Evolutionary conservation across 1,140 invertebrate genomes (phyloP).

Genomic region (Plectrocnemia conspersa): DNA sequence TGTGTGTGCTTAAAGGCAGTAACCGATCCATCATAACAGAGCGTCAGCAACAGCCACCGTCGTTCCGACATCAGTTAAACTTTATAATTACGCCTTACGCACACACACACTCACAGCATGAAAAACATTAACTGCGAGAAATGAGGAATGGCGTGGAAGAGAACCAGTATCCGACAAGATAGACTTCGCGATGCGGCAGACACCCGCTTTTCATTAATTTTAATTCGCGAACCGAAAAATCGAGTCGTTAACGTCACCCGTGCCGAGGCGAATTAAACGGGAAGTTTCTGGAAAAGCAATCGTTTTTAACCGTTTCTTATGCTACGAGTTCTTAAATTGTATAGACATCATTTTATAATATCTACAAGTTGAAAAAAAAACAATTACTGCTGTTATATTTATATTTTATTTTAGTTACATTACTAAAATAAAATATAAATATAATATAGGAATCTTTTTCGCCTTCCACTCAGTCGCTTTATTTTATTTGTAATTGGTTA

Average conservation of each 20-base stretch:
- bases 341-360: too few relatives aligned
- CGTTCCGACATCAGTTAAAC: constrained; percentile 11
- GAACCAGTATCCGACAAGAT: background rate
- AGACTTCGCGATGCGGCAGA: constrained; percentile 3
- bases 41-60: constrained; percentile 23
- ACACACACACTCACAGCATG: constrained; percentile 3
- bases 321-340: too few relatives aligned
- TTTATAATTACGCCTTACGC: constrained; percentile 33
- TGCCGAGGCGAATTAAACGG: background rate
- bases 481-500: too few relatives aligned
- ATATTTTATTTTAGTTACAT: too few relatives aligned
- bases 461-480: too few relatives aligned
- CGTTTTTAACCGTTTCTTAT: too few relatives aligned
- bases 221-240: constrained; percentile 20
- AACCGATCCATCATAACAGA: constrained; percentile 32
- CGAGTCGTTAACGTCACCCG: constrained; percentile 15
- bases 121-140: constrained; percentile 1
- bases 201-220: constrained; percentile 21
- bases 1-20: too few relatives aligned
- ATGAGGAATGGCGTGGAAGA: background rate
- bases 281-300: background rate
- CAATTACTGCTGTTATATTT: too few relatives aligned
- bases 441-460: too few relatives aligned
- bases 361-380: too few relatives aligned
- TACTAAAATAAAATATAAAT: too few relatives aligned